Base-by-base conservation (phyloP, 2,113 vertebrate species). In the Mesocricetus auratus region DNA sequence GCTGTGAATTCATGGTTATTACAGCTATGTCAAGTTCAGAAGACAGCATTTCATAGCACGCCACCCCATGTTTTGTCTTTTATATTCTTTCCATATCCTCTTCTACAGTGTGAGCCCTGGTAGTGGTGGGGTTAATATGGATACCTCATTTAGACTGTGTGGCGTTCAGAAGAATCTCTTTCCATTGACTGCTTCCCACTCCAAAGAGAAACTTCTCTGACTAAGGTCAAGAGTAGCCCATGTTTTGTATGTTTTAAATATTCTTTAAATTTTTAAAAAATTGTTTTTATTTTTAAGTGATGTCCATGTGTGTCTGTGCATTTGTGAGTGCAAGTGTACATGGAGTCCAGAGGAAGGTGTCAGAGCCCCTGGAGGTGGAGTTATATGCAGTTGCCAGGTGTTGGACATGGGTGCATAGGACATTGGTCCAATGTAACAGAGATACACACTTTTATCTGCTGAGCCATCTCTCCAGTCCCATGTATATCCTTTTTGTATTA, bases 401-500 rank as follows among this genome's bases (percentile, higher is more conserved):
- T 24, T 45, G 39, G 22, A 45, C 10, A 26, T 75, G 39, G 22
- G 39, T 26, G 39, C 73, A 39, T 33, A 53, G 77, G 47, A 33
- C 29, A 4, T 53, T 19, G 17, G 47, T 79, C 47, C 31, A 50
- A 17, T 4, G 16, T 16, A 33, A 79, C 45, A 79, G 31, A 45
- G 17, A 29, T 50, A 50, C 45, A 50, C 26, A 50, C 73, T 78
- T 3, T 50, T 10, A 53, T 10, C 47, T 77, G 24, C 75, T 19
- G 77, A 10, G 47, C 47, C 45, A 50, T 53, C 47, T 53, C 47
- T 33, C 77, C 47, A 78, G 47, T 29, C 77, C 47, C 29, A 19
- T 88, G 56, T 36, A 82, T 16, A 81, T 33, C 89, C 42, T 87
- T 95, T 68, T 29, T 36, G 45, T 87, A 77, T 93, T 87, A 82